Evolutionary conservation across 2,113 vertebrate species (phyloP).

Genomic region (Acanthochromis polyacanthus): DNA sequence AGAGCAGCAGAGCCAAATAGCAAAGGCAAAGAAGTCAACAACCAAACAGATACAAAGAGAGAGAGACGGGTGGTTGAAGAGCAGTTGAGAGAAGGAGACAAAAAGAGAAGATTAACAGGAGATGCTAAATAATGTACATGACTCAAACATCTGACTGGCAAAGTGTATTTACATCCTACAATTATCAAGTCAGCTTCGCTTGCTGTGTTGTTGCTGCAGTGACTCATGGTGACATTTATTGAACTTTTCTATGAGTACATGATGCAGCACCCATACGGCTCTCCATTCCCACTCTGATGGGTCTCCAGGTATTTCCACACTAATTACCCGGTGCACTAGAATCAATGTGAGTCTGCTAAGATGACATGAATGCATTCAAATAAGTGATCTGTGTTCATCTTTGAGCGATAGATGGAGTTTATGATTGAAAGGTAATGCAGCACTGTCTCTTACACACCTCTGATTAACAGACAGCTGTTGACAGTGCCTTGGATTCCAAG

Average conservation of each 20-base stretch:
- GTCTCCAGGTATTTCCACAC: conserved; percentile 18
- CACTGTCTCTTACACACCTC: background rate
- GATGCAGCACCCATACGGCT: background rate
- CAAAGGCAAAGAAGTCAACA: conserved; percentile 35
- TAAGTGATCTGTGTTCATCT: conserved; percentile 1
- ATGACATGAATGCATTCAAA: conserved; percentile 2
- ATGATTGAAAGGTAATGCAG: background rate
- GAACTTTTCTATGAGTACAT: conserved; percentile 14
- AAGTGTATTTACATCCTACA: conserved; percentile 47
- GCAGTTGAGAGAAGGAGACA: conserved; percentile 6
- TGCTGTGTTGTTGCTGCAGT: background rate
- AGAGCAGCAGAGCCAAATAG: conserved; percentile 34
- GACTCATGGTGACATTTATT: conserved; percentile 32
- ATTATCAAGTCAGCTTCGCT: conserved; percentile 25
- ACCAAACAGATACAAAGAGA: conserved; percentile 10
- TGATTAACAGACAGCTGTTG: no score
- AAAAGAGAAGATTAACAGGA: conserved; percentile 19
- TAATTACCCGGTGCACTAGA: background rate
- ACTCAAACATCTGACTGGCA: conserved; percentile 27
- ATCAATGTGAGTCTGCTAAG: background rate
- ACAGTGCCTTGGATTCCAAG: background rate
- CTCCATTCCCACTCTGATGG: background rate
- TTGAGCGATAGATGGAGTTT: background rate
- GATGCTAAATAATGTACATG: conserved; percentile 45
- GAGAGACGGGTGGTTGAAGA: background rate